A percentile compares a stretch with the other conserved stretches of the same genome.
phyloP scores from a whole-genome alignment of 2,888 invertebrate genomes.

The Dione juno region DNA sequence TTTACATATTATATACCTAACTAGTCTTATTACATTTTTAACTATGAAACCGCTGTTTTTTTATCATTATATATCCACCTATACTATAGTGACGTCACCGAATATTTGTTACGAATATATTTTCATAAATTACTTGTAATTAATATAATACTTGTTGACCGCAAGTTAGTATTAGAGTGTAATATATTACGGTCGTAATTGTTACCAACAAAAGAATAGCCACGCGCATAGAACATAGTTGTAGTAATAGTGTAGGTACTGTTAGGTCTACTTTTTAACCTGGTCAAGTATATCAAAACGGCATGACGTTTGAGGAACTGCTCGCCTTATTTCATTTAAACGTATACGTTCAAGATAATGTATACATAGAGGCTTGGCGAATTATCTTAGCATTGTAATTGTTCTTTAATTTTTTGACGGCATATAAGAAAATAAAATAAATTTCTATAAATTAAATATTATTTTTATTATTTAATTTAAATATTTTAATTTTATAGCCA shows the following conservation, averaged over 20 bases:
- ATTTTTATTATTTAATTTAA: too few species aligned
- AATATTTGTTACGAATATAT: background rate
- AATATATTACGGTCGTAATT: slow-evolving; percentile 25
- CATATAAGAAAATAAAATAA: too few species aligned
- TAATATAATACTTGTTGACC: background rate
- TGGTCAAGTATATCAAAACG: slow-evolving; percentile 58
- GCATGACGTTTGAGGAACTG: slow-evolving; percentile 55
- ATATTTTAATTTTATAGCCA: too few species aligned
- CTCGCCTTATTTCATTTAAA: background rate
- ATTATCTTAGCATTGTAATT: too few species aligned
- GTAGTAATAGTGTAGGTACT: slow-evolving; percentile 60
- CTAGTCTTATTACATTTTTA: background rate
- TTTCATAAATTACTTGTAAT: background rate
- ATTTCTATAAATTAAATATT: too few species aligned
- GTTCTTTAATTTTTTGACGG: too few species aligned
- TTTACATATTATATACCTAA: background rate
- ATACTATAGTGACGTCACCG: background rate
- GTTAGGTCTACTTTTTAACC: slow-evolving; percentile 73
- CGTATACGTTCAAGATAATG: slow-evolving; percentile 41
- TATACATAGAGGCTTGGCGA: too few species aligned
- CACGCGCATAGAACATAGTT: slow-evolving; percentile 60
- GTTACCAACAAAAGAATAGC: slow-evolving; percentile 29
- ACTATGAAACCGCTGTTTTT: background rate
- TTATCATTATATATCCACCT: background rate
- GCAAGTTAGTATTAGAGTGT: background rate